Percentiles rank a stretch among this genome's conserved stretches.
These are phyloP conservation scores for Nipponia nippon DNA, from an alignment of 2,113 vertebrate species.

Conservation along the genomic window DNA sequence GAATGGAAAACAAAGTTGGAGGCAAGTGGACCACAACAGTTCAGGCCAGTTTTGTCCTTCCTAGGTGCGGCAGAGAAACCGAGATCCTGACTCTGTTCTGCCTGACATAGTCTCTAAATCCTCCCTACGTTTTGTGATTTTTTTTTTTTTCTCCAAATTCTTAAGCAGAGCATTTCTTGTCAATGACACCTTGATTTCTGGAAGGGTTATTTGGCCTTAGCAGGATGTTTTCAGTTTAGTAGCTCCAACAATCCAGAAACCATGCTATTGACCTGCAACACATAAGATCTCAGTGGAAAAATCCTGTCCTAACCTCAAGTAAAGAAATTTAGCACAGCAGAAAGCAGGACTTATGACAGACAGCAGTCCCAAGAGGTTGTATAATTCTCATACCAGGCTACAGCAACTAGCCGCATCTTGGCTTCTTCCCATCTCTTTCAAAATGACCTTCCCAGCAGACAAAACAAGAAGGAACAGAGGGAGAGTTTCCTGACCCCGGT, in stretches of 20 bases:
- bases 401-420: neutral
- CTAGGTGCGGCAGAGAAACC: rapidly evolving
- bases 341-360: neutral
- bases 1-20: neutral
- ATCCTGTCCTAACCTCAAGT: neutral
- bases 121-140: neutral
- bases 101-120: neutral
- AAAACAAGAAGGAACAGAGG: neutral
- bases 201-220: neutral
- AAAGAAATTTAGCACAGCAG: neutral
- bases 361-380: neutral
- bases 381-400: neutral
- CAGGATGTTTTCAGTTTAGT: neutral
- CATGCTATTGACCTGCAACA: neutral
- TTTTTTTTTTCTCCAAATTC: neutral
- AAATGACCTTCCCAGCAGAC: neutral
- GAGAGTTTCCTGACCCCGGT: neutral
- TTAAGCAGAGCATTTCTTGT: neutral
- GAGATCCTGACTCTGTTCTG: neutral
- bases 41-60: neutral
- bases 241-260: neutral
- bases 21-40: neutral
- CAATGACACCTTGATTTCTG: neutral
- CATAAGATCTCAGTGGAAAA: neutral
- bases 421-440: conserved; percentile 14